Percentiles rank a stretch among this genome's conserved stretches.
These are phyloP conservation scores for Spodoptera frugiperda DNA, from an alignment of 1,140 invertebrate genomes.

Conservation along the genomic window DNA sequence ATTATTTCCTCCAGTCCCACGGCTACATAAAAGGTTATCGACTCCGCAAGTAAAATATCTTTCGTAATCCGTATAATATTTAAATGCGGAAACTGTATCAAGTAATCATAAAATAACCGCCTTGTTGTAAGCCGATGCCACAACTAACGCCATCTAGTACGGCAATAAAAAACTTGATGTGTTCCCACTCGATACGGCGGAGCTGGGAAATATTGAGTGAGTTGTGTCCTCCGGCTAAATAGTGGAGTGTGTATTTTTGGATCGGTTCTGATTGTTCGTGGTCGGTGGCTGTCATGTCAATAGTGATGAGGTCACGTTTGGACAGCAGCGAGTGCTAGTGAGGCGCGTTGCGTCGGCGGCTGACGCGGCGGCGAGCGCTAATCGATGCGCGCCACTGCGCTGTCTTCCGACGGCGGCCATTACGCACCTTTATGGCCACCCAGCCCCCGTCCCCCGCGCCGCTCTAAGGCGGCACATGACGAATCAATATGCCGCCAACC, in stretches of 20 bases:
- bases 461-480: conserved; percentile 83
- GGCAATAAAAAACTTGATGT: conserved; percentile 35
- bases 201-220: conserved; percentile 9
- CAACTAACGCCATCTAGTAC: conserved; percentile 55
- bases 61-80: conserved; percentile 31
- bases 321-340: conserved; percentile 40
- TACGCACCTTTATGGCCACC: conserved; percentile 84
- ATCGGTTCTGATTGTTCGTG: neutral
- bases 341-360: conserved; percentile 78
- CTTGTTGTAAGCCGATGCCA: conserved; percentile 13
- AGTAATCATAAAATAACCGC: conserved; percentile 45
- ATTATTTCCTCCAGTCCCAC: conserved; percentile 3
- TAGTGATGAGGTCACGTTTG: conserved; percentile 34
- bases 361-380: conserved; percentile 75
- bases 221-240: conserved; percentile 25
- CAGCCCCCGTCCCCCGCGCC: conserved; percentile 63
- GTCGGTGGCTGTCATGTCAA: neutral
- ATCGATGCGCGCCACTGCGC: conserved; percentile 85
- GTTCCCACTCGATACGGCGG: conserved; percentile 6
- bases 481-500: conserved; percentile 85
- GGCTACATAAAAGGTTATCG: conserved; percentile 20
- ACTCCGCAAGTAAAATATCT: conserved; percentile 24
- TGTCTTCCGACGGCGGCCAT: conserved; percentile 83
- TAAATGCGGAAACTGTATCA: conserved; percentile 24
- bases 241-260: conserved; percentile 23